Evolutionary conservation across 2,888 invertebrate species (phyloP).

Genomic region (Caenorhabditis panamensis): DNA sequence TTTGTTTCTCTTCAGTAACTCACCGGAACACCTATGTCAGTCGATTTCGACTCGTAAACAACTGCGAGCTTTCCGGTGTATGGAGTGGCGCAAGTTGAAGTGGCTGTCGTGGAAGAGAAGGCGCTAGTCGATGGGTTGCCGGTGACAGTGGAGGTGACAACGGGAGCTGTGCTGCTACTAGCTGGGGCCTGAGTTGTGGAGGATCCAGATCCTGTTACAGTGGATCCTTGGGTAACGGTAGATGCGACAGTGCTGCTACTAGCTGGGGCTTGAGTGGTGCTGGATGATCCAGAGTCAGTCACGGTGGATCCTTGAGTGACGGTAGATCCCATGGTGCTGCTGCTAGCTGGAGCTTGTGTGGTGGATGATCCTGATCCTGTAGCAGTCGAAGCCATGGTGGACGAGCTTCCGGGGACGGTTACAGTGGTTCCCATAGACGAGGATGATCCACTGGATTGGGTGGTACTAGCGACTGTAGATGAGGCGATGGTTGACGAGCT

Average conservation of each 20-base stretch:
- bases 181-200: background rate
- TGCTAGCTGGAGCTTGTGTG: background rate
- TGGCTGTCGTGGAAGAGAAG: slow-evolving; percentile 8
- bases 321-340: background rate
- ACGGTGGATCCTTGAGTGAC: background rate
- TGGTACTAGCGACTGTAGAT: no score
- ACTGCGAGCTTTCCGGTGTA: slow-evolving; percentile 39
- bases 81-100: slow-evolving; percentile 15
- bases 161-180: background rate
- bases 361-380: no score
- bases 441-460: no score
- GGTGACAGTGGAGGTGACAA: background rate
- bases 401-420: background rate
- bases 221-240: background rate
- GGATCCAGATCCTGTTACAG: background rate
- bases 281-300: background rate
- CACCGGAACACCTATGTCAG: background rate
- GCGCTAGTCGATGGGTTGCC: background rate
- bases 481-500: background rate
- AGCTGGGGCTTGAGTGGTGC: background rate
- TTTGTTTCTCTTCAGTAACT: background rate
- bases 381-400: no score
- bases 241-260: background rate
- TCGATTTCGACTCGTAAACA: slow-evolving; percentile 23
- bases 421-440: background rate